Evolutionary conservation across 1,140 invertebrate genomes (phyloP), one percentile per base, ranked within the genome.

Genomic region (Eriocheir sinensis): DNA sequence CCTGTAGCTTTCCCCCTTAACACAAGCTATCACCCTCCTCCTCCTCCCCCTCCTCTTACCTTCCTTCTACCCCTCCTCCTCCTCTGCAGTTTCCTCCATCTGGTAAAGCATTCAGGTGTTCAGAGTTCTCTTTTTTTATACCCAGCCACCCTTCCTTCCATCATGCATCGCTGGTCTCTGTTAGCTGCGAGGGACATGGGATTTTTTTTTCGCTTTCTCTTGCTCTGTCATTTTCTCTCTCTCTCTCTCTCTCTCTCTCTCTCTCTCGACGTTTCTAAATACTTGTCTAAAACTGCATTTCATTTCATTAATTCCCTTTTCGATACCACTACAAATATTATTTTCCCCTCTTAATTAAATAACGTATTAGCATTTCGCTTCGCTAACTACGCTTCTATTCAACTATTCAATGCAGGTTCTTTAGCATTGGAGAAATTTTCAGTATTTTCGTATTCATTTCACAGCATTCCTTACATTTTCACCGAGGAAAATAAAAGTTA

Each of bases 161-260:
- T 72, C 6, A 72, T 72, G 27, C 60, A 72, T 72, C 21, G 21
- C n/a, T 72, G 60, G 60, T 72, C 60, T 72, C 60, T 72, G 60
- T 72, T 72, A n/a, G 60, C 21, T n/a, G 8, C 21, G 60, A 72
- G n/a, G 21, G 27, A 72, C 60, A 72, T 72, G 21, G 60, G 60
- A 72, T n/a, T 72, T 72, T n/a, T 72, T n/a, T 72, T n/a, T 72
- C 60, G 27, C 60, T 72, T n/a, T 72, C 60, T 72, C 60, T 72
- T n/a, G 27, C 60, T 72, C 60, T 72, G 21, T 72, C 60, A 4
- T 72, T n/a, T 72, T n/a, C 60, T 72, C 60, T 72, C 60, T 60
- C 53, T 60, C 53, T 60, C 53, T 48, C 53, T 60, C 53, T 60
- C 53, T 60, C 53, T 60, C 53, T 60, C 53, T 60, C 53, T 72